Evolutionary conservation across 2,113 vertebrate species (phyloP).

Genomic region (Oxyura jamaicensis): DNA sequence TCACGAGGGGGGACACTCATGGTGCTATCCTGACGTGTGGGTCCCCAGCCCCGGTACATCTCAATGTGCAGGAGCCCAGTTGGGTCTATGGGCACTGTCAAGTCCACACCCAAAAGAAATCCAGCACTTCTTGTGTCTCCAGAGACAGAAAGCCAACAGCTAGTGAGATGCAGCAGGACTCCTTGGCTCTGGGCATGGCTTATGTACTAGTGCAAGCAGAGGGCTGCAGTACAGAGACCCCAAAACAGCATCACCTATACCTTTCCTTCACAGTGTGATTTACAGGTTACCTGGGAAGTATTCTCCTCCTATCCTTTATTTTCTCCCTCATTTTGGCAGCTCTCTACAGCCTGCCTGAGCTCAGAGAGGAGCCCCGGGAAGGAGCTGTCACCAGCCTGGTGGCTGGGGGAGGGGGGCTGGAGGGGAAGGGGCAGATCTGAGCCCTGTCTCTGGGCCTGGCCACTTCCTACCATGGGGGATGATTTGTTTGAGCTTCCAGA

Average conservation of each 20-base stretch:
- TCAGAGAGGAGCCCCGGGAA: neutral
- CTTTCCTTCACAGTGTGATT: neutral
- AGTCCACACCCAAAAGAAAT: neutral
- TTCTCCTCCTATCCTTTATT: neutral
- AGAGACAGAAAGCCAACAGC: neutral
- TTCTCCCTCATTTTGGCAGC: neutral
- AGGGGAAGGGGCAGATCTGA: neutral
- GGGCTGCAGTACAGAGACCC: neutral
- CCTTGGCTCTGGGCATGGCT: neutral
- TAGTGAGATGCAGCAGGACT: neutral
- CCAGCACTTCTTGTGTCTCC: neutral
- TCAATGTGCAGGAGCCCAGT: rapidly evolving
- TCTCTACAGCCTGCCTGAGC: neutral
- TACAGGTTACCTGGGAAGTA: conserved; percentile 21
- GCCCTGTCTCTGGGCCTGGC: neutral
- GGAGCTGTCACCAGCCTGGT: neutral
- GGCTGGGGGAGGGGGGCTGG: no score
- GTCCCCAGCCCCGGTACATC: neutral
- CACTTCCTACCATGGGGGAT: rapidly evolving
- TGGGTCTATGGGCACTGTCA: neutral
- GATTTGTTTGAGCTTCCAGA: neutral
- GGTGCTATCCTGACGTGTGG: neutral
- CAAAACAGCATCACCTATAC: neutral
- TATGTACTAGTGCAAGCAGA: neutral
- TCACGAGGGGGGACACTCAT: neutral